Evolutionary conservation across 1,140 invertebrate species (phyloP).

Genomic region (Platyura marginata): DNA sequence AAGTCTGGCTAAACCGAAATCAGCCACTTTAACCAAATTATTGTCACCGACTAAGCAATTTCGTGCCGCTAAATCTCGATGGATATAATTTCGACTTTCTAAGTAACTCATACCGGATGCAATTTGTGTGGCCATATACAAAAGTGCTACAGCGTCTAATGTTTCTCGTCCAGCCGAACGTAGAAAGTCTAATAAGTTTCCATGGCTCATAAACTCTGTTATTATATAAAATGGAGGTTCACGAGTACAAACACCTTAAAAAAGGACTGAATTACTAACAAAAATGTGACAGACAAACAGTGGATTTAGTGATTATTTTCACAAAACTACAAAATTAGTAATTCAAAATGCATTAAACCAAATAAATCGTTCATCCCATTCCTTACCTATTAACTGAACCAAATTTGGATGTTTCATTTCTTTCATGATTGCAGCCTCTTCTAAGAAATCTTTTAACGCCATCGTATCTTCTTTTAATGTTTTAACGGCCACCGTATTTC

Average conservation of each 20-base stretch:
- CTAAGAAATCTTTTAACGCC: constrained; percentile 97
- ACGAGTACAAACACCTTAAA: constrained; percentile 49
- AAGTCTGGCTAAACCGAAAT: constrained; percentile 92
- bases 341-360: background rate
- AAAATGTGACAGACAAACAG: background rate
- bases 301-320: too few relatives aligned
- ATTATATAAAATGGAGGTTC: constrained; percentile 99
- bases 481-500: constrained; percentile 89
- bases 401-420: constrained; percentile 99
- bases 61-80: constrained; percentile 92
- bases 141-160: constrained; percentile 84
- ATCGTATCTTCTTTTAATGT: constrained; percentile 99
- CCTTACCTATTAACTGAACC: constrained; percentile 84
- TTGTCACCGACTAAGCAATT: constrained; percentile 97
- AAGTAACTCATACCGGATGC: constrained; percentile 97
- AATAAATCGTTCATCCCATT: constrained; percentile 29
- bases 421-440: constrained; percentile 99
- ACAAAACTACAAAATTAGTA: too few relatives aligned
- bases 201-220: constrained; percentile 98
- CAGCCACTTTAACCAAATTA: constrained; percentile 87
- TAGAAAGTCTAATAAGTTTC: constrained; percentile 92
- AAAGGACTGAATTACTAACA: background rate
- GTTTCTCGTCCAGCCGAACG: constrained; percentile 75
- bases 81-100: constrained; percentile 91
- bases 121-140: constrained; percentile 99